phyloP scores from a whole-genome alignment of 2,797 vertebrate genomes.

The Thunnus albacares region DNA sequence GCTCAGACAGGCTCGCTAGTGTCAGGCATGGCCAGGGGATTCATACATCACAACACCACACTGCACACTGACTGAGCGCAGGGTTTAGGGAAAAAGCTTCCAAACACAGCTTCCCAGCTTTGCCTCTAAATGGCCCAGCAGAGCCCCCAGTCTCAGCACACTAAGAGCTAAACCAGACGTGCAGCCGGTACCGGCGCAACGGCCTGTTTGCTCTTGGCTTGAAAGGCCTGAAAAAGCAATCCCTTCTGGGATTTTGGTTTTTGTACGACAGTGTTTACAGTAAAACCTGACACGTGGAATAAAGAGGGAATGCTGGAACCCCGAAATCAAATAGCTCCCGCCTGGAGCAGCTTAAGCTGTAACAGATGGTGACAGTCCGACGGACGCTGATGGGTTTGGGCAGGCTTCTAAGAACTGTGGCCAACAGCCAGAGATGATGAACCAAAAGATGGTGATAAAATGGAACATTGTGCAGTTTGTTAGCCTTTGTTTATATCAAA shows the following conservation, averaged over 20 bases:
- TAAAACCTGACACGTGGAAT: slow-evolving; percentile 83
- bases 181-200: slow-evolving; percentile 49
- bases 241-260: slow-evolving; percentile 79
- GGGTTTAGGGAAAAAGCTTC: slow-evolving; percentile 70
- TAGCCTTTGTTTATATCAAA: slow-evolving; percentile 79
- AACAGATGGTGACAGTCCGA: slow-evolving; percentile 84
- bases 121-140: slow-evolving; percentile 71
- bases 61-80: slow-evolving; percentile 59
- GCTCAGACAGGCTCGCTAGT: slow-evolving; percentile 81
- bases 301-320: slow-evolving; percentile 73
- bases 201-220: slow-evolving; percentile 75
- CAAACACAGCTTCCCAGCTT: slow-evolving; percentile 71
- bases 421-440: slow-evolving; percentile 73
- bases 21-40: slow-evolving; percentile 78
- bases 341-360: slow-evolving; percentile 79
- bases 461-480: slow-evolving; percentile 78
- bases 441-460: slow-evolving; percentile 76
- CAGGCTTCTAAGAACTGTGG: slow-evolving; percentile 71
- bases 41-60: slow-evolving; percentile 82
- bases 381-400: slow-evolving; percentile 77
- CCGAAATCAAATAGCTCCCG: slow-evolving; percentile 80
- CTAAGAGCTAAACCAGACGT: slow-evolving; percentile 78
- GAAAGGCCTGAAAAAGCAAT: slow-evolving; percentile 64
- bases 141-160: slow-evolving; percentile 58
- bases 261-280: slow-evolving; percentile 85